Percentiles rank a stretch among this genome's conserved stretches.
Conservation (phyloP, 2,113 vertebrate species). For the Pimephales promelas region DNA sequence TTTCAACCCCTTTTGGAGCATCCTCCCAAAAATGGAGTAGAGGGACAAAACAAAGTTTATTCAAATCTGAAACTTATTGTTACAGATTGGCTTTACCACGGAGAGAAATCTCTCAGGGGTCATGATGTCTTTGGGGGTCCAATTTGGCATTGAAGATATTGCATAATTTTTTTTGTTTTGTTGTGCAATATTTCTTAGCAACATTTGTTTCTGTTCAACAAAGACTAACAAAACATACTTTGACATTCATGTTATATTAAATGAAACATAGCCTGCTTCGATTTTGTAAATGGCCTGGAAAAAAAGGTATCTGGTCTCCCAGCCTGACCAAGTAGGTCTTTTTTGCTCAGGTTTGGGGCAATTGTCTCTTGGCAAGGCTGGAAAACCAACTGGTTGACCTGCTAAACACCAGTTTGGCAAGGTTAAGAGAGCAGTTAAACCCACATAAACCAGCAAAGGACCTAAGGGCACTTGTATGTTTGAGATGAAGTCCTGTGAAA, state of each 20-base stretch:
- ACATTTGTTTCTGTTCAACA: background rate
- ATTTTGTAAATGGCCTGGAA: background rate
- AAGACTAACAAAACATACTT: background rate
- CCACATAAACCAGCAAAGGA: too few species aligned
- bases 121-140: background rate
- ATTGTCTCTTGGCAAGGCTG: background rate
- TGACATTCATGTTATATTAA: background rate
- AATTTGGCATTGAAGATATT: background rate
- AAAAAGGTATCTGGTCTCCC: background rate
- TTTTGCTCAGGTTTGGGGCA: too few species aligned
- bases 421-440: background rate
- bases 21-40: background rate
- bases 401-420: background rate
- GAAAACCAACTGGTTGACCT: background rate
- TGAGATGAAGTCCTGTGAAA: background rate
- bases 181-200: slow-evolving; percentile 16
- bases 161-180: background rate
- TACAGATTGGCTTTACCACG: background rate
- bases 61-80: background rate
- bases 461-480: too few species aligned
- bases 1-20: slow-evolving; percentile 13
- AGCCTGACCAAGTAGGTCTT: background rate
- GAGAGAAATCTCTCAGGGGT: background rate
- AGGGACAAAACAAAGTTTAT: background rate
- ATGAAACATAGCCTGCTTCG: background rate